phyloP scores from a whole-genome alignment of 2,797 vertebrate species.

The Sebastes hopkinsi region DNA sequence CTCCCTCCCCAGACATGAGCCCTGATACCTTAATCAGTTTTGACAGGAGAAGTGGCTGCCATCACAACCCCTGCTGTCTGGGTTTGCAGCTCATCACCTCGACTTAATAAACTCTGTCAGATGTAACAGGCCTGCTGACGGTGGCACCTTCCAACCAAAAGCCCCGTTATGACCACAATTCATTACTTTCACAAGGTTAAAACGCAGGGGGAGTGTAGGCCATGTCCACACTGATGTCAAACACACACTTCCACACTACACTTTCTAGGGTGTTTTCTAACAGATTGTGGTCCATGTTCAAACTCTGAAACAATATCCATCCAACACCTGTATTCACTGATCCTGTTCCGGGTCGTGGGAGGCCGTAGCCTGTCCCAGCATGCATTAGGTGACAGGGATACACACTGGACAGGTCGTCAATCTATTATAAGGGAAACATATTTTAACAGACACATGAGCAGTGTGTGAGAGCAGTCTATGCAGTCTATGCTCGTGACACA shows the following conservation, averaged over 20 bases:
- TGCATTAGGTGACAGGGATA: background rate
- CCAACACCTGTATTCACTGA: background rate
- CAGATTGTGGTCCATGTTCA: background rate
- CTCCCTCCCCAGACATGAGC: slow-evolving; percentile 1
- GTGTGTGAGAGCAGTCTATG: too few species aligned
- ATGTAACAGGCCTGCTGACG: slow-evolving; percentile 22
- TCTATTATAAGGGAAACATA: too few species aligned
- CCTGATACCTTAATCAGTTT: slow-evolving; percentile 52
- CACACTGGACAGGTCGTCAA: background rate
- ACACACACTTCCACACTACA: background rate
- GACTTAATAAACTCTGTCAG: slow-evolving; percentile 57
- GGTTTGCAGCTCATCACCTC: slow-evolving; percentile 51
- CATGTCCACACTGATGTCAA: background rate
- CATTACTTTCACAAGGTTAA: background rate
- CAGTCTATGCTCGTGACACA: too few species aligned
- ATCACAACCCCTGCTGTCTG: slow-evolving; percentile 49
- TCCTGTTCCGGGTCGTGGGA: background rate
- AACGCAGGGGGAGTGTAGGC: background rate
- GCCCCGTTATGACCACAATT: background rate
- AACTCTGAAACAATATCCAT: background rate
- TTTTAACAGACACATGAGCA: too few species aligned
- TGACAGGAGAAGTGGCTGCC: slow-evolving; percentile 53
- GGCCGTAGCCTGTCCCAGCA: background rate
- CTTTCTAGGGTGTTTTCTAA: background rate
- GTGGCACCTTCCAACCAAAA: background rate